A percentile compares a stretch with the other conserved stretches of the same genome.
These are phyloP conservation scores for Crotalus horridus DNA, from an alignment of 2,113 vertebrate genomes.

Conservation along the genomic window DNA sequence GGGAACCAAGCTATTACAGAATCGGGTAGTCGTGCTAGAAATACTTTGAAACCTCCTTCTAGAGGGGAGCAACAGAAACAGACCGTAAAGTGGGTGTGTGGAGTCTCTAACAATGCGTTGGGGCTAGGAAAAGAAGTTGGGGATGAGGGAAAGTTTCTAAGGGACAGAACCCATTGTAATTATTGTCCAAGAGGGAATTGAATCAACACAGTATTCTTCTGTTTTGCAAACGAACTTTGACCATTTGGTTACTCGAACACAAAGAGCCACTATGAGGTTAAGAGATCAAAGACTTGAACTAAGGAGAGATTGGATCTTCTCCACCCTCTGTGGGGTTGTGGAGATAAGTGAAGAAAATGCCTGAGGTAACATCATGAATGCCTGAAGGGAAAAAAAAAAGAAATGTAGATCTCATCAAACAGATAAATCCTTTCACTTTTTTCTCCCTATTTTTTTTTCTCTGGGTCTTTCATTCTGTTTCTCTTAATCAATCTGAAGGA, in stretches of 20 bases:
- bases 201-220: not conserved
- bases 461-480: not conserved
- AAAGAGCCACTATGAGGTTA: not conserved
- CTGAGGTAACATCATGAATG: not conserved
- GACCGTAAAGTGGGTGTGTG: too few relatives aligned
- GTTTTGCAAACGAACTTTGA: not conserved
- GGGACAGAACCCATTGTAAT: not conserved
- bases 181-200: not conserved
- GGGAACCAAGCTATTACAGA: too few relatives aligned
- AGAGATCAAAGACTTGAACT: not conserved
- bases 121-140: not conserved
- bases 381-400: not conserved
- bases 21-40: too few relatives aligned
- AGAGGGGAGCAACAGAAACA: too few relatives aligned
- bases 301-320: not conserved
- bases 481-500: not conserved
- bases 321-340: not conserved
- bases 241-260: not conserved
- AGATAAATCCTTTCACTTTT: not conserved
- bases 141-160: not conserved
- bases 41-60: rapidly evolving
- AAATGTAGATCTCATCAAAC: not conserved
- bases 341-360: not conserved
- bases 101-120: not conserved
- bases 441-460: not conserved